phyloP scores from a whole-genome alignment of 2,888 invertebrate genomes.

The Dolichopus griseipennis region DNA sequence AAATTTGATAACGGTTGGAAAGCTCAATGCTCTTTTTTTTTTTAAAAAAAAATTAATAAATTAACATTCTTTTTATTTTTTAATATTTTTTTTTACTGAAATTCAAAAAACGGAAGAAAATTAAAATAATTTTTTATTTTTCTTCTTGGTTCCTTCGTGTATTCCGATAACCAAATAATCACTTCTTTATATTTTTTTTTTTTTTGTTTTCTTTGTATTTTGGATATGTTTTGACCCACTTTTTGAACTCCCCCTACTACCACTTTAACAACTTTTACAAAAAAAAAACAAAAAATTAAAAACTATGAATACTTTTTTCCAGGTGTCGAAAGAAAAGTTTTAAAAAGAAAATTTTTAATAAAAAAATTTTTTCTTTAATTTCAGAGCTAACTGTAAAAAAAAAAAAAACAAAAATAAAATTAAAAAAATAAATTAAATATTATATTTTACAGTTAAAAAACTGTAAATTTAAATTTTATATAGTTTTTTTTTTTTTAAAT shows the following conservation, averaged over 20 bases:
- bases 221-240: not conserved
- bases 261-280: too few relatives aligned
- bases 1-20: constrained; percentile 1
- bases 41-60: not conserved
- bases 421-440: too few relatives aligned
- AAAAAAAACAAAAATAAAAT: too few relatives aligned
- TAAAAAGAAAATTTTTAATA: too few relatives aligned
- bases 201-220: not conserved
- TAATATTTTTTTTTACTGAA: too few relatives aligned
- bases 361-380: too few relatives aligned
- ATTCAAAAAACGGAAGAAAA: too few relatives aligned
- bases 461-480: too few relatives aligned
- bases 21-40: constrained; percentile 2
- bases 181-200: not conserved
- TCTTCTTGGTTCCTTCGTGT: not conserved
- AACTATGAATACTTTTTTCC: not conserved
- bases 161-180: not conserved
- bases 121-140: not conserved
- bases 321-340: not conserved
- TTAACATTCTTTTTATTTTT: not conserved
- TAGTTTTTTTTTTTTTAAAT: too few relatives aligned
- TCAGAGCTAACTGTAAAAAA: too few relatives aligned
- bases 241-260: not conserved
- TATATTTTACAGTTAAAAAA: too few relatives aligned
- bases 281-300: too few relatives aligned